Conservation (phyloP, 2,888 invertebrate species). For the Chaetoderma sp. region DNA sequence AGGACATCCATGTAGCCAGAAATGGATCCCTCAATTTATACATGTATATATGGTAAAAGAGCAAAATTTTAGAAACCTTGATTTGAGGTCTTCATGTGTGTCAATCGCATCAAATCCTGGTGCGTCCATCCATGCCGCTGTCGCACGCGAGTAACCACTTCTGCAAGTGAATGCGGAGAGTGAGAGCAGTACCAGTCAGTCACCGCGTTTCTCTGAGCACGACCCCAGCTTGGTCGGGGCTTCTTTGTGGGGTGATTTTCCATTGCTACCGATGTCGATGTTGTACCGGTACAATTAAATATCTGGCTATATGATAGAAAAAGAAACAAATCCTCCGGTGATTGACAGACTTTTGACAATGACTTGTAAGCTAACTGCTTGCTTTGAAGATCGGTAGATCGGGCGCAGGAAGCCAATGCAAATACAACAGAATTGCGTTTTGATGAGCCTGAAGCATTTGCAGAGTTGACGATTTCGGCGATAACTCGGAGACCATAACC, state of each 20-base stretch:
- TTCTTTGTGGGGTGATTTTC: conserved; percentile 39
- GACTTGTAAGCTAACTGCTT: conserved; percentile 74
- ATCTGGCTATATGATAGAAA: conserved; percentile 76
- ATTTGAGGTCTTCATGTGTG: conserved; percentile 54
- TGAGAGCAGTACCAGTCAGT: conserved; percentile 77
- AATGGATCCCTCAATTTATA: not conserved
- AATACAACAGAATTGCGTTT: conserved; percentile 71
- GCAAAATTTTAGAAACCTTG: conserved; percentile 50
- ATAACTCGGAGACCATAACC: conserved; percentile 59
- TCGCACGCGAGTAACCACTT: conserved; percentile 76
- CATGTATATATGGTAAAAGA: not conserved
- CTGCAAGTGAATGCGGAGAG: conserved; percentile 76
- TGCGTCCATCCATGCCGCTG: conserved; percentile 80
- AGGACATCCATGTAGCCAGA: too few relatives aligned
- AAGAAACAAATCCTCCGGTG: conserved; percentile 76
- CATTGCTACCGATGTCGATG: not conserved
- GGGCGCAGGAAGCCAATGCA: conserved; percentile 76
- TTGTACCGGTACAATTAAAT: conserved; percentile 21
- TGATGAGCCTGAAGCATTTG: conserved; percentile 66
- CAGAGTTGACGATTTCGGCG: conserved; percentile 52
- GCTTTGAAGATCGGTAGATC: conserved; percentile 69
- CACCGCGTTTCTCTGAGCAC: conserved; percentile 77
- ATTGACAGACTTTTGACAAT: conserved; percentile 74
- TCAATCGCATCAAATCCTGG: conserved; percentile 76
- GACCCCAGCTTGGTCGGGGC: conserved; percentile 71